These are phyloP conservation scores for Nixonia krombeini DNA, from an alignment of 1,140 invertebrate species.

Conservation along the genomic window DNA sequence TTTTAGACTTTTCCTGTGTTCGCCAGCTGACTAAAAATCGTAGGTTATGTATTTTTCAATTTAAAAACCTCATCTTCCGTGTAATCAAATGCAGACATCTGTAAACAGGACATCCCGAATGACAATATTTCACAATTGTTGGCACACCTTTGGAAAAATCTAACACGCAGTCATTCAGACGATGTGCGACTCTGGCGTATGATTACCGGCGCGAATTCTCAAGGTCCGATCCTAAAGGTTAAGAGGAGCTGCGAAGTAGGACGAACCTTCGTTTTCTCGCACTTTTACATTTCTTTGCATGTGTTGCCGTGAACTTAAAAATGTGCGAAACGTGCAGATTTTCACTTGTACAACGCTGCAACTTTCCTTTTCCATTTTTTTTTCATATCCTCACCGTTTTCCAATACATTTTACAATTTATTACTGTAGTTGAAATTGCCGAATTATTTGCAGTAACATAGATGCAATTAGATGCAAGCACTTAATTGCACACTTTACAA, in stretches of 20 bases:
- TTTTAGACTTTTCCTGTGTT: neutral
- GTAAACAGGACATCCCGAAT: neutral
- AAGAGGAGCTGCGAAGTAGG: slow-evolving; percentile 31
- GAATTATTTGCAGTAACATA: no score
- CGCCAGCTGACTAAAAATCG: neutral
- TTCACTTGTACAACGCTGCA: no score
- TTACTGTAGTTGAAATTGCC: no score
- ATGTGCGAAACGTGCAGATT: neutral
- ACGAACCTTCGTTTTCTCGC: slow-evolving; percentile 30
- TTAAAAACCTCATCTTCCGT: neutral
- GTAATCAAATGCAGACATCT: neutral
- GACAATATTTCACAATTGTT: neutral
- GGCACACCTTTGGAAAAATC: neutral
- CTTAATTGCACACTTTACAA: no score
- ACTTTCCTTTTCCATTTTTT: no score
- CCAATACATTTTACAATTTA: neutral
- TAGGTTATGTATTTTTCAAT: neutral
- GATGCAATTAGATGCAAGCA: no score
- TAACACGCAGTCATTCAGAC: neutral
- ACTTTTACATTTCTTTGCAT: slow-evolving; percentile 22
- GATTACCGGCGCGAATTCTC: slow-evolving; percentile 23
- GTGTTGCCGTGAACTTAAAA: neutral
- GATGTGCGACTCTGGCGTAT: slow-evolving; percentile 12
- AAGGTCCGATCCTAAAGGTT: slow-evolving; percentile 42
- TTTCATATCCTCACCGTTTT: neutral